phyloP scores from a whole-genome alignment of 1,140 invertebrate genomes.

The Dendrolimus punctatus region DNA sequence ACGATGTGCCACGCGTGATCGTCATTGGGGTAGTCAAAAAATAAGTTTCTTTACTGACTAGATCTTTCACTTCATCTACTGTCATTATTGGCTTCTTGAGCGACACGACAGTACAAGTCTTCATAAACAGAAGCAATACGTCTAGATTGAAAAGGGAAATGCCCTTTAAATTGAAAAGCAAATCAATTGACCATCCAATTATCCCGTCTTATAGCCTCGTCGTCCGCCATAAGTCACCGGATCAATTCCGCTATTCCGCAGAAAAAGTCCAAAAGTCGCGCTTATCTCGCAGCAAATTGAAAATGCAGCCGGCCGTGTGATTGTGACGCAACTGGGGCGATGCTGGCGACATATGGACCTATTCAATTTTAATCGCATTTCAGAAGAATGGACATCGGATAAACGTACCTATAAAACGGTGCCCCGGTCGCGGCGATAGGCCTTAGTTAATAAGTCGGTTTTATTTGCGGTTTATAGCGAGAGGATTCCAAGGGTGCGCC shows the following conservation, averaged over 20 bases:
- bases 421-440: constrained; percentile 36
- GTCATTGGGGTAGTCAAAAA: too few species aligned
- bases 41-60: too few species aligned
- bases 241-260: constrained; percentile 63
- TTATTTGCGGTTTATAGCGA: constrained; percentile 56
- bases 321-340: constrained; percentile 60
- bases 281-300: constrained; percentile 69
- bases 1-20: too few species aligned
- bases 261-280: constrained; percentile 64
- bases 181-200: constrained; percentile 57
- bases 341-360: constrained; percentile 62
- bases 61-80: too few species aligned
- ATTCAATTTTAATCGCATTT: constrained; percentile 71
- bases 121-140: too few species aligned
- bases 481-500: constrained; percentile 45
- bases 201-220: constrained; percentile 28
- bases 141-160: constrained; percentile 4
- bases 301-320: constrained; percentile 66
- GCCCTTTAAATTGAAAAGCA: constrained; percentile 33
- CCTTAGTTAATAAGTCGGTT: constrained; percentile 56
- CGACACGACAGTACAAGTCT: too few species aligned
- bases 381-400: constrained; percentile 66
- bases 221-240: constrained; percentile 58
- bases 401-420: constrained; percentile 62
- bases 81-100: too few species aligned